Evolutionary conservation across 1,140 invertebrate genomes (phyloP), one percentile per base, ranked within the genome.

Genomic region (Hyles euphorbiae): DNA sequence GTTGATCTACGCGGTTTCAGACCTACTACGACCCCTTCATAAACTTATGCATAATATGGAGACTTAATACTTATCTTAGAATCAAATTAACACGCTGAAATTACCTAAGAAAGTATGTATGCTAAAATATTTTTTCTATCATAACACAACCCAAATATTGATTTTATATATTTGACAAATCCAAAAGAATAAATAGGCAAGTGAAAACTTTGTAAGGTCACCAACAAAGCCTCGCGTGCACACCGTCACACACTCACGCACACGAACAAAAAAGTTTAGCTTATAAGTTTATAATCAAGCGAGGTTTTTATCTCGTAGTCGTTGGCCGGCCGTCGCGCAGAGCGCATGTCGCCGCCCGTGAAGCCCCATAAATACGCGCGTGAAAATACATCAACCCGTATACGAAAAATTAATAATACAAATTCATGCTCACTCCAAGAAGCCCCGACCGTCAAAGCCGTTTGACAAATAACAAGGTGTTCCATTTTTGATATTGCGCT

Each of bases 231-330:
- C 73, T 77, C 65, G 61, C 58, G 61, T 68, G 68, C 76, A 78
- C 78, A 80, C 73, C 60, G 51, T 69, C 70, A 70, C 66, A 65
- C 64, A 72, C 72, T 63, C 72, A 85, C 83, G 72, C 82, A 85
- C 85, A 86, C 83, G 56, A 75, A 80, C 70, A 83, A 84, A 84
- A 83, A 86, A 83, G 78, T 86, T 86, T 83, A 87, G 79, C 82
- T 85, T 83, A 88, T 87, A 86, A 87, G 83, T 86, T 88, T 85
- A 83, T 85, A 88, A 87, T 87, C 81, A 83, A 83, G 73, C 81
- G 76, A 68, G 72, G 85, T 87, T 87, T 87, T 85, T 88, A 88
- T 88, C 83, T 85, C 76, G 81, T 85, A 87, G 85, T 88, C 83
- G 79, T 72, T 77, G 70, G 76, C 76, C 78, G 83, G 62, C 72